Conservation (phyloP, 1,140 invertebrate species). For the Sarcophaga peregrina region DNA sequence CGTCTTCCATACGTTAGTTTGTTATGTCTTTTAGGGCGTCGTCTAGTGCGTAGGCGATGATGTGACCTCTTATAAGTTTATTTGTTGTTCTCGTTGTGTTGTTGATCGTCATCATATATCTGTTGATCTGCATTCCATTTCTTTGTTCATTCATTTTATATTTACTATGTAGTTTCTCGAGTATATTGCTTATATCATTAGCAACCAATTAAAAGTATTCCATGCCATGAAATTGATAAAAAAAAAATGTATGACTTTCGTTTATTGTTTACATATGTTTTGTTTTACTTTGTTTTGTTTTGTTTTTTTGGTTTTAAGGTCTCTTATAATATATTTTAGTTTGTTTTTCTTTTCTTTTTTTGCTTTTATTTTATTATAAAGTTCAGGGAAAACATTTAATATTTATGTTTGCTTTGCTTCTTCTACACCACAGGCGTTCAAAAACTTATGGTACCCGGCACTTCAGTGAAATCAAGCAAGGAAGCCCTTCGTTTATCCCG, state of each 20-base stretch:
- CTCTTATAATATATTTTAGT: background rate
- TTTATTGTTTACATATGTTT: constrained; percentile 10
- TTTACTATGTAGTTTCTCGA: too few relatives aligned
- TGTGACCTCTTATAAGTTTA: constrained; percentile 43
- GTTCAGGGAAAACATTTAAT: background rate
- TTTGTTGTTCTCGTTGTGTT: background rate
- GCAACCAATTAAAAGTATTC: too few relatives aligned
- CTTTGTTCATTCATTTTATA: constrained; percentile 34
- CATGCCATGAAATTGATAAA: constrained; percentile 14
- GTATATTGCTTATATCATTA: too few relatives aligned
- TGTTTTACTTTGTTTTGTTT: background rate
- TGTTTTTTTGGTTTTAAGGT: constrained; percentile 12
- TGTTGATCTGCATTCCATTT: constrained; percentile 48
- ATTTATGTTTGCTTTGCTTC: constrained; percentile 34
- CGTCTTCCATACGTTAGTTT: background rate
- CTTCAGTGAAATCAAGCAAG: constrained; percentile 88
- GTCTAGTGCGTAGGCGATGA: constrained; percentile 34
- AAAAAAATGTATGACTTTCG: constrained; percentile 6
- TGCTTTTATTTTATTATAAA: background rate
- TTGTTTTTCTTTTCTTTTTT: too few relatives aligned
- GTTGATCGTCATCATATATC: constrained; percentile 15
- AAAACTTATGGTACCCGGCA: constrained; percentile 94
- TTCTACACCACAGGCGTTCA: constrained; percentile 77
- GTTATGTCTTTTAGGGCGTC: constrained; percentile 35
- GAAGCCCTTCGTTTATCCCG: constrained; percentile 88